A percentile compares a stretch with the other conserved stretches of the same genome.
Evolutionary conservation across 2,888 invertebrate genomes (phyloP).

Genomic region (Chloroclystis v-ata): DNA sequence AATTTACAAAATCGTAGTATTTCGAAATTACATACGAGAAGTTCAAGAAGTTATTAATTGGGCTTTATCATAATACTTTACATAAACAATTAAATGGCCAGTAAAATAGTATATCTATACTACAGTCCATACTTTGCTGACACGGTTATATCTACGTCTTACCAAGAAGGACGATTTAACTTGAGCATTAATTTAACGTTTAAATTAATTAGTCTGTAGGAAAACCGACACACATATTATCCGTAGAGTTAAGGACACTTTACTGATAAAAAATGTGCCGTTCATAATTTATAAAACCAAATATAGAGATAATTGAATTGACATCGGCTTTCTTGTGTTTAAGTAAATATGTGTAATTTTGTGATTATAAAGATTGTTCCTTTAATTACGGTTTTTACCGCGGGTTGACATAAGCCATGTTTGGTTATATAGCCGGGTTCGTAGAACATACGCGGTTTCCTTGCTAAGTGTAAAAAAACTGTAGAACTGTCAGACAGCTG

Average conservation of each 20-base stretch:
- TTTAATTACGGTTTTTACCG: conserved; percentile 7
- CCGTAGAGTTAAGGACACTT: too few species aligned
- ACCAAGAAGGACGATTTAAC: too few species aligned
- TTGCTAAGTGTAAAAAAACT: background rate
- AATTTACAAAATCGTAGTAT: too few species aligned
- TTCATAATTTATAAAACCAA: conserved; percentile 6
- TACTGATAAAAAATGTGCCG: too few species aligned
- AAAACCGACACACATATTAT: too few species aligned
- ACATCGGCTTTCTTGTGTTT: conserved; percentile 12
- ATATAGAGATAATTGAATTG: conserved; percentile 12
- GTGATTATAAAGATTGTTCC: conserved; percentile 10
- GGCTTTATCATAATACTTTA: too few species aligned
- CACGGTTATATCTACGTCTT: background rate
- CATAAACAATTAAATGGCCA: too few species aligned
- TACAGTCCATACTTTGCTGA: background rate
- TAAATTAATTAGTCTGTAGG: conserved; percentile 8
- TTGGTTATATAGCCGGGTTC: conserved; percentile 16
- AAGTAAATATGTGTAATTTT: conserved; percentile 6
- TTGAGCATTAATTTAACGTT: background rate
- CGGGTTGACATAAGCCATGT: conserved; percentile 9
- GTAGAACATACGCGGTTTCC: conserved; percentile 18
- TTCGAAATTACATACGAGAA: too few species aligned
- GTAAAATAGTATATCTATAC: background rate
- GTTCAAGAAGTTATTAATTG: too few species aligned
- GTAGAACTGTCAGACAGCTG: conserved; percentile 19